phyloP scores from a whole-genome alignment of 2,113 vertebrate species.

The Hyaena hyaena region DNA sequence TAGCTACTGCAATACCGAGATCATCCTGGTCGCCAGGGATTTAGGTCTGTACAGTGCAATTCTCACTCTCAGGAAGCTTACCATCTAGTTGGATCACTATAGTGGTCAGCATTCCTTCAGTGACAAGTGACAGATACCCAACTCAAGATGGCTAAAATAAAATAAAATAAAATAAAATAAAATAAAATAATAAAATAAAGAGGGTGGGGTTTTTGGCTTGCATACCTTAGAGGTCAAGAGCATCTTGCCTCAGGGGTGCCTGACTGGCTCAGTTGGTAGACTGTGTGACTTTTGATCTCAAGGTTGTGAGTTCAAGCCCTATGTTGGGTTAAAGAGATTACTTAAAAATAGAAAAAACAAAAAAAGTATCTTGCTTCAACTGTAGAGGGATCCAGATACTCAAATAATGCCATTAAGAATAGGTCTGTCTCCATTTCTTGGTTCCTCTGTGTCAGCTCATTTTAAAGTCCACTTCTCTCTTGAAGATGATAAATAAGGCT shows the following conservation, averaged over 20 bases:
- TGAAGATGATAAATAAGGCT: background rate
- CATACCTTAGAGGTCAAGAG: background rate
- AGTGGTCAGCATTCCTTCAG: background rate
- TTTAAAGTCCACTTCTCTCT: conserved; percentile 4
- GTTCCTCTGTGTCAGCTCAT: background rate
- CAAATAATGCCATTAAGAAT: background rate
- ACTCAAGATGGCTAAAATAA: background rate
- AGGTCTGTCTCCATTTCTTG: background rate
- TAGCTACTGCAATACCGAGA: background rate
- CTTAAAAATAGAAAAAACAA: background rate
- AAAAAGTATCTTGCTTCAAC: background rate
- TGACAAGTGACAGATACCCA: background rate
- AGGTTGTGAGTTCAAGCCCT: background rate
- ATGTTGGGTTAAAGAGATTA: background rate
- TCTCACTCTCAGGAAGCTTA: background rate
- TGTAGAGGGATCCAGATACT: background rate
- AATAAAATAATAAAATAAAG: background rate
- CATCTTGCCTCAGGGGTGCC: background rate
- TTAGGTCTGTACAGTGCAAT: background rate
- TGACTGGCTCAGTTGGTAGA: background rate
- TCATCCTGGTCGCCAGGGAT: background rate
- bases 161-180: conserved; percentile 33
- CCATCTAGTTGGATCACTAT: background rate
- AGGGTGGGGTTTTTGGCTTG: background rate
- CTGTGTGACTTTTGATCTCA: background rate